These are phyloP conservation scores for Eurystomus glaucurus DNA, from an alignment of 2,797 vertebrate genomes.

Conservation along the genomic window DNA sequence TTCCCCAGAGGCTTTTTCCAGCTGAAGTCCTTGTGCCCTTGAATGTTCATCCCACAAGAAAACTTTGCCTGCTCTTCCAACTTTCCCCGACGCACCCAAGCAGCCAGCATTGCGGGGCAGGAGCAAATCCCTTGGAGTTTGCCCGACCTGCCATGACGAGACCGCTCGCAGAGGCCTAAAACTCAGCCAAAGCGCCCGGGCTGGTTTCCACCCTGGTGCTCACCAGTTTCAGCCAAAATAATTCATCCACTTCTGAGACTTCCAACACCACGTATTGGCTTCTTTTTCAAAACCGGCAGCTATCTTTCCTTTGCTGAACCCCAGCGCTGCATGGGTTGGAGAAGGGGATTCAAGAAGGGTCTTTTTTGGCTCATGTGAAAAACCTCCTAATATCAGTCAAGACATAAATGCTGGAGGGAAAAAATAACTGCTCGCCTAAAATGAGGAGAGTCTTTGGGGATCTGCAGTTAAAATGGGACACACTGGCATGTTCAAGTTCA, in stretches of 20 bases:
- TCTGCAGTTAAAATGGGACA: neutral
- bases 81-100: neutral
- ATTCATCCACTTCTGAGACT: slow-evolving; percentile 21
- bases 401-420: neutral
- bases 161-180: neutral
- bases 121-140: neutral
- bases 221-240: neutral
- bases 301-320: neutral
- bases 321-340: neutral
- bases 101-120: neutral
- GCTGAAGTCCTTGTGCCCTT: neutral
- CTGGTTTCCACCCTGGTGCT: slow-evolving; percentile 43
- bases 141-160: neutral
- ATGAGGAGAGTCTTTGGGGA: neutral
- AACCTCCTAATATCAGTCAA: neutral
- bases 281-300: neutral
- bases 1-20: slow-evolving; percentile 41
- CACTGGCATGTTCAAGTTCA: neutral
- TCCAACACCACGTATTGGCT: neutral
- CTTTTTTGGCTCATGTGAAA: neutral
- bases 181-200: slow-evolving; percentile 2
- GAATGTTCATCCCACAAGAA: slow-evolving; percentile 42
- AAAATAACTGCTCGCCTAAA: neutral
- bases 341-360: neutral
- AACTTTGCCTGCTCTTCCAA: slow-evolving; percentile 28